Percentiles rank a stretch among this genome's conserved stretches.
Conservation (phyloP, 2,113 vertebrate genomes). For the Fukomys damarensis region DNA sequence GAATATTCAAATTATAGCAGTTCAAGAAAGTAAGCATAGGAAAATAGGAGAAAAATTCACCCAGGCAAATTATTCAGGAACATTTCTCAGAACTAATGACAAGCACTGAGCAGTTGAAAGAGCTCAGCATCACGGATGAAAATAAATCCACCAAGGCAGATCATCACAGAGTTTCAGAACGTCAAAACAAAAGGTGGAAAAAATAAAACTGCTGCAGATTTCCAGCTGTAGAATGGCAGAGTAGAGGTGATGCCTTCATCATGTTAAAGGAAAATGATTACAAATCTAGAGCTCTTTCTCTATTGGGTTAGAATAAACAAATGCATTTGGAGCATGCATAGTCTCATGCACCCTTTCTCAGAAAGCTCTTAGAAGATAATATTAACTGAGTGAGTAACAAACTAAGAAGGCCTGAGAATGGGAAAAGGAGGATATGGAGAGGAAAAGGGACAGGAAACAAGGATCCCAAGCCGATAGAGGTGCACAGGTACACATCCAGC, state of each 20-base stretch:
- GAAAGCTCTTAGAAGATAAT: neutral
- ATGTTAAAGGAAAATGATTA: neutral
- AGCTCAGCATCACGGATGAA: neutral
- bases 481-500: neutral
- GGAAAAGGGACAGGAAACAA: neutral
- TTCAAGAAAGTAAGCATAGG: neutral
- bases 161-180: neutral
- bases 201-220: conserved; percentile 5
- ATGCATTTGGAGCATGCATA: no score
- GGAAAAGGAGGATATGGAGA: neutral
- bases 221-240: neutral
- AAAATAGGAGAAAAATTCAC: conserved; percentile 3
- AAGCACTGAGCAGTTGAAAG: neutral
- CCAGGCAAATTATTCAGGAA: neutral
- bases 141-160: neutral
- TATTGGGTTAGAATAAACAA: neutral
- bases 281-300: neutral
- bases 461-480: neutral
- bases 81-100: neutral
- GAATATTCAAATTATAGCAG: neutral
- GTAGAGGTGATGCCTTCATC: neutral
- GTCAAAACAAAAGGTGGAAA: neutral
- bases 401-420: neutral
- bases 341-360: neutral
- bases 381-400: neutral